phyloP scores from a whole-genome alignment of 23 tunicate genomes.

The Botrylloides violaceus region DNA sequence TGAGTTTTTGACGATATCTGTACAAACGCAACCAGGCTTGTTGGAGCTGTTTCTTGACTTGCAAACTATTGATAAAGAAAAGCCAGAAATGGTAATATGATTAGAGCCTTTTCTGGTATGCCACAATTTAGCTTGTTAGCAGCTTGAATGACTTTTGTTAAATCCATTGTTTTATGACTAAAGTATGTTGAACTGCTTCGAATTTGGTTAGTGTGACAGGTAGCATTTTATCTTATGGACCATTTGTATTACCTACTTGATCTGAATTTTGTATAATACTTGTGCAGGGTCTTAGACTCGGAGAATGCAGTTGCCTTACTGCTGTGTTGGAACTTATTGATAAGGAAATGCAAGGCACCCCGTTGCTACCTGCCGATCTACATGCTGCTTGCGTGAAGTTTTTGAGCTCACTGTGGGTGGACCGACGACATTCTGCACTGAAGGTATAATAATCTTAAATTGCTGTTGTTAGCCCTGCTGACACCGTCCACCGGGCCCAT shows the following conservation, averaged over 20 bases:
- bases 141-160: too few relatives aligned
- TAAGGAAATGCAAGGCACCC: slow-evolving; percentile 45
- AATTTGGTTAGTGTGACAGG: too few relatives aligned
- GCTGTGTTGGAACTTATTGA: slow-evolving; percentile 55
- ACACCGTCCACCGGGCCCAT: too few relatives aligned
- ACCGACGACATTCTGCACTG: slow-evolving; percentile 53
- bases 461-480: too few relatives aligned
- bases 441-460: slow-evolving; percentile 28
- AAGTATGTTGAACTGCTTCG: too few relatives aligned
- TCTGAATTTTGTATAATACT: too few relatives aligned
- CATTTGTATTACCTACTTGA: too few relatives aligned
- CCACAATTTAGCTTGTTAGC: too few relatives aligned
- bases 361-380: slow-evolving; percentile 33
- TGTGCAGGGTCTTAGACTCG: slow-evolving; percentile 54
- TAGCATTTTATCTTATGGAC: too few relatives aligned
- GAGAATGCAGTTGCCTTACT: slow-evolving; percentile 62
- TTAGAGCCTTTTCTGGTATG: too few relatives aligned
- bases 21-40: slow-evolving; percentile 87
- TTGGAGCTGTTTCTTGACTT: slow-evolving; percentile 75
- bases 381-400: slow-evolving; percentile 78
- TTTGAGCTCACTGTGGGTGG: slow-evolving; percentile 75
- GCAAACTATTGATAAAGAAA: slow-evolving; percentile 35
- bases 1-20: slow-evolving; percentile 68
- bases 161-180: too few relatives aligned
- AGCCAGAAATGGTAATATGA: slow-evolving; percentile 45